These are phyloP conservation scores for Simalia tracyae DNA, from an alignment of 2,797 vertebrate genomes.

Conservation along the genomic window DNA sequence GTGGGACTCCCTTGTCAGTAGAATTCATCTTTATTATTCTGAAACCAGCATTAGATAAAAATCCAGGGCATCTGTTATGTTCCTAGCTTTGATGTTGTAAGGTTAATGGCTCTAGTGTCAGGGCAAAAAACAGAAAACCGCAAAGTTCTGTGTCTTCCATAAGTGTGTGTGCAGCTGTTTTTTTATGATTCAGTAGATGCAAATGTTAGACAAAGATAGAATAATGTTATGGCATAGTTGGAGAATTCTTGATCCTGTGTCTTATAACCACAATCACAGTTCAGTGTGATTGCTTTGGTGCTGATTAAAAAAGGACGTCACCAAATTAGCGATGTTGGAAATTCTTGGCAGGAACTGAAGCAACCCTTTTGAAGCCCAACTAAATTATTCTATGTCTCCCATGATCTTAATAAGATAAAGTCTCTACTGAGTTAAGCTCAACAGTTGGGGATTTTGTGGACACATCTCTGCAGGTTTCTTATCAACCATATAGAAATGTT, in stretches of 20 bases:
- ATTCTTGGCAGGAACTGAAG: not conserved
- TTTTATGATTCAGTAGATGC: conserved; percentile 26
- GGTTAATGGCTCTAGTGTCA: conserved; percentile 54
- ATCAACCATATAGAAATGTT: not conserved
- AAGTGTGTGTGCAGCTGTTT: not conserved
- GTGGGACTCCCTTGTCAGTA: conserved; percentile 40
- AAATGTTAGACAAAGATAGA: conserved; percentile 17
- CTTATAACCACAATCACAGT: conserved; percentile 29
- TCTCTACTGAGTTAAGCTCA: not conserved
- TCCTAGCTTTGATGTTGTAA: conserved; percentile 43
- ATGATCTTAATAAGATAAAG: not conserved
- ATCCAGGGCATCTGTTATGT: conserved; percentile 56
- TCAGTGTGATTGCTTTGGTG: not conserved
- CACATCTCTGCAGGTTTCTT: not conserved
- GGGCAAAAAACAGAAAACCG: conserved; percentile 26
- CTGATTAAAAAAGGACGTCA: conserved; percentile 3
- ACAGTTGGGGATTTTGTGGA: not conserved
- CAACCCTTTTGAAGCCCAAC: not conserved
- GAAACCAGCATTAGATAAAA: conserved; percentile 58
- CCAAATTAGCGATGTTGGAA: not conserved
- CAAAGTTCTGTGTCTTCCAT: conserved; percentile 28
- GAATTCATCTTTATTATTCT: conserved; percentile 59
- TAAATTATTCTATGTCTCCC: not conserved
- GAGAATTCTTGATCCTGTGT: not conserved
- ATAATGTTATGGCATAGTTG: conserved; percentile 13